Evolutionary conservation across 2,888 invertebrate species (phyloP), one percentile per base, ranked within the genome.

Genomic region (Meandrusa payeni): DNA sequence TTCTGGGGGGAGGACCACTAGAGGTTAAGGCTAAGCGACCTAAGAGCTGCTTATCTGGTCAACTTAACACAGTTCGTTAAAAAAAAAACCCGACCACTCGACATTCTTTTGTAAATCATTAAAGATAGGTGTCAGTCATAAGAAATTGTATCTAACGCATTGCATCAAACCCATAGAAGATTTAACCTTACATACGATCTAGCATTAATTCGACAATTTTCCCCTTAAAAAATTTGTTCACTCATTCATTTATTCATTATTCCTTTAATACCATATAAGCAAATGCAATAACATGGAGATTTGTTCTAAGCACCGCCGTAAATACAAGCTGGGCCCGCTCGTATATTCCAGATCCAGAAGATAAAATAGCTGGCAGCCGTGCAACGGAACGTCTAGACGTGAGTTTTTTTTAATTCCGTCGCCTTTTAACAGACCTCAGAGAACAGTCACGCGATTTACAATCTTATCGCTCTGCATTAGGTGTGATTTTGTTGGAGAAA

Each of bases 351-450:
- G 42, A 48, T 50, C 19, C 22, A 26, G 40, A 56, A 41, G 55
- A 55, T 59, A 54, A 56, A 52, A 54, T 53, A 47, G 43, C 50
- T 50, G 20, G 40, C 50, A 54, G 55, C 61, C 59, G 60, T 59
- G 64, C 75, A 66, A 47, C 65, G 52, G 58, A 67, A 61, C 65
- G 62, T 48, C 58, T 55, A 54, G 61, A 48, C 42, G 40, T 43
- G 44, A 49, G 48, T 51, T 55, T 52, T 55, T 52, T 50, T 53
- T 46, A 37, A 28, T 28, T 36, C 23, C 20, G 17, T 32, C 10
- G 12, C 23, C 32, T 32, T 22, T 28, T 12, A 44, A 38, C 20
- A 1, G 3, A 24, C 11, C 28, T 3, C 3, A 6, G 9, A 5
- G 7, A 20, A 6, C 10, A n/a, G 17, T 15, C 20, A 39, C 11